phyloP scores from a whole-genome alignment of 2,888 invertebrate species.

The Ectemnius continuus region DNA sequence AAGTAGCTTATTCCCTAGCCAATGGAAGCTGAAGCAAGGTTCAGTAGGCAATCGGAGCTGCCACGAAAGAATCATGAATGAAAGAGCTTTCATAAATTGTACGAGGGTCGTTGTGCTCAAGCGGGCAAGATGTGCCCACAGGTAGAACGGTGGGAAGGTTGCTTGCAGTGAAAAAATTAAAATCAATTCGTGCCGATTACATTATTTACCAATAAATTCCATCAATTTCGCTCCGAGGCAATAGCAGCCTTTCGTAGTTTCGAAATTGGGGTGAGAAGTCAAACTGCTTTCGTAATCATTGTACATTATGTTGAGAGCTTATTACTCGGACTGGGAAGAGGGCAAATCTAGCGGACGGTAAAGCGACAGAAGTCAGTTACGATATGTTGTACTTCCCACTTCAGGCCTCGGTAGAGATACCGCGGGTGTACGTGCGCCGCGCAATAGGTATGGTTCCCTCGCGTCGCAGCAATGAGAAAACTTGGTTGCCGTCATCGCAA shows the following conservation, averaged over 20 bases:
- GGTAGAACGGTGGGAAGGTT: constrained; percentile 38
- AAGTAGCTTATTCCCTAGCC: constrained; percentile 38
- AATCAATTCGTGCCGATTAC: neutral
- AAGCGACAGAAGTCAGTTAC: constrained; percentile 67
- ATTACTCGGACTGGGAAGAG: constrained; percentile 59
- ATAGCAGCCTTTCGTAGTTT: neutral
- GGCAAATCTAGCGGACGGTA: constrained; percentile 64
- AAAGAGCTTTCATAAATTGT: constrained; percentile 52
- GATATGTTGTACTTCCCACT: constrained; percentile 68
- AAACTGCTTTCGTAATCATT: constrained; percentile 37
- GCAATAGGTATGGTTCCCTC: constrained; percentile 20
- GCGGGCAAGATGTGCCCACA: constrained; percentile 31
- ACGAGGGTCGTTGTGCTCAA: constrained; percentile 18
- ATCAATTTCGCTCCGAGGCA: neutral
- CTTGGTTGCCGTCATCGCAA: constrained; percentile 21
- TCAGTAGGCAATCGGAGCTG: constrained; percentile 36
- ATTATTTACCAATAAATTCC: neutral
- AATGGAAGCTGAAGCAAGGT: constrained; percentile 37
- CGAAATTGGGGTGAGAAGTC: neutral
- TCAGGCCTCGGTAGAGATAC: constrained; percentile 29
- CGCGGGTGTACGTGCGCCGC: neutral
- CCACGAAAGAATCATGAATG: constrained; percentile 65
- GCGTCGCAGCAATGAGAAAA: constrained; percentile 20
- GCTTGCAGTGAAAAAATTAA: constrained; percentile 38
- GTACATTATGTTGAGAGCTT: constrained; percentile 53